Percentiles rank a stretch among this genome's conserved stretches.
These are phyloP conservation scores for Temnothorax ravouxi DNA, from an alignment of 2,888 invertebrate genomes.

Conservation along the genomic window DNA sequence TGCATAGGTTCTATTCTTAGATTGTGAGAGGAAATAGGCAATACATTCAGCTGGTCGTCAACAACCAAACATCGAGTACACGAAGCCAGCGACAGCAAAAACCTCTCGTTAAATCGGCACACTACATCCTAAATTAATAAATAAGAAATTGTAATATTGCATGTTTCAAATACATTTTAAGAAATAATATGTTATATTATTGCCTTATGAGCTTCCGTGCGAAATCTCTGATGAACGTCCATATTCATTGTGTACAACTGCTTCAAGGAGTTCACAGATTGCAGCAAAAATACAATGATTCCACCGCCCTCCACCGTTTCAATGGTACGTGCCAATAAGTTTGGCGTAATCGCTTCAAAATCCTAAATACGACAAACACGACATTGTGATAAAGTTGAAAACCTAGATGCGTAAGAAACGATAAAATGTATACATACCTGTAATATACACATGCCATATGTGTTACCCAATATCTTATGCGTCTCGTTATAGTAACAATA, in stretches of 20 bases:
- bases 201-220: slow-evolving; percentile 96
- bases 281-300: slow-evolving; percentile 95
- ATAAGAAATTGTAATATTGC: neutral
- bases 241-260: slow-evolving; percentile 98
- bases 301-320: slow-evolving; percentile 99
- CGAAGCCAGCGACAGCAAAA: slow-evolving; percentile 95
- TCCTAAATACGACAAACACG: slow-evolving; percentile 88
- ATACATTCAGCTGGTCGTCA: slow-evolving; percentile 96
- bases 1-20: slow-evolving; percentile 93
- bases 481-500: slow-evolving; percentile 99
- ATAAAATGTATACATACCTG: slow-evolving; percentile 88
- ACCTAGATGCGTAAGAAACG: neutral
- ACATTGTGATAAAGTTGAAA: slow-evolving; percentile 11
- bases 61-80: slow-evolving; percentile 96
- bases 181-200: slow-evolving; percentile 1
- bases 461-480: slow-evolving; percentile 98
- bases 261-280: slow-evolving; percentile 94
- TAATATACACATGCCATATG: slow-evolving; percentile 97
- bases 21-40: slow-evolving; percentile 97
- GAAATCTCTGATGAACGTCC: slow-evolving; percentile 98
- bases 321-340: slow-evolving; percentile 97
- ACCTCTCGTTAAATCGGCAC: slow-evolving; percentile 98
- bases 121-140: slow-evolving; percentile 89
- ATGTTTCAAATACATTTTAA: neutral
- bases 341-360: slow-evolving; percentile 99